A percentile compares a stretch with the other conserved stretches of the same genome.
Evolutionary conservation across 2,888 invertebrate species (phyloP).

Genomic region (Colostygia pectinataria): DNA sequence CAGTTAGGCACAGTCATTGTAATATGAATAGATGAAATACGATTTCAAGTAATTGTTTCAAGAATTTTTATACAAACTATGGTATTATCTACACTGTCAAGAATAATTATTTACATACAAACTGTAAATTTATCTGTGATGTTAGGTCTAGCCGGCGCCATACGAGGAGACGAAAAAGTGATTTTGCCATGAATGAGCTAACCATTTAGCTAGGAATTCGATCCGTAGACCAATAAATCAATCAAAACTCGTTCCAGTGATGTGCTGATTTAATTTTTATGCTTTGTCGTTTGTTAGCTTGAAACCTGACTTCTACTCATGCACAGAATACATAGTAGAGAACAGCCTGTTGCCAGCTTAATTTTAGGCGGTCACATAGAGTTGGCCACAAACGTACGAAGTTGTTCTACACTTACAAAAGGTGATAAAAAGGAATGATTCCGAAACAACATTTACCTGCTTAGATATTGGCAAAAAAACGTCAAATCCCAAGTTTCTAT

Average conservation of each 20-base stretch:
- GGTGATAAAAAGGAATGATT: too few relatives aligned
- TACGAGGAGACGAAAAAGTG: constrained; percentile 56
- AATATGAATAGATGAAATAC: constrained; percentile 53
- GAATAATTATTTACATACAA: background rate
- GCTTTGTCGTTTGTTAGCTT: constrained; percentile 1
- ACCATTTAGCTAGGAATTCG: constrained; percentile 54
- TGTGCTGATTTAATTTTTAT: constrained; percentile 16
- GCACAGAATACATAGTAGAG: background rate
- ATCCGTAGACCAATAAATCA: constrained; percentile 39
- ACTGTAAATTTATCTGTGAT: constrained; percentile 1
- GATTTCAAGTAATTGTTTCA: constrained; percentile 50
- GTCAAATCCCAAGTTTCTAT: too few relatives aligned
- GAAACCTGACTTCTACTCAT: background rate
- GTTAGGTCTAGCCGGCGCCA: constrained; percentile 41
- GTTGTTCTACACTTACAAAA: too few relatives aligned
- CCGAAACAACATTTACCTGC: too few relatives aligned
- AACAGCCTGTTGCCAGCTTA: too few relatives aligned
- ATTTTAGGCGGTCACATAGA: too few relatives aligned
- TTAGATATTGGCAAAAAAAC: too few relatives aligned
- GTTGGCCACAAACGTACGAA: too few relatives aligned
- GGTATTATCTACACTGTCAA: background rate
- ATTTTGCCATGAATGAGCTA: constrained; percentile 61
- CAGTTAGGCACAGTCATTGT: constrained; percentile 30
- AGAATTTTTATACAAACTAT: constrained; percentile 11
- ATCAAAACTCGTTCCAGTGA: constrained; percentile 28